Base-by-base conservation (phyloP, 2,113 vertebrate genomes). In the Pica pica region DNA sequence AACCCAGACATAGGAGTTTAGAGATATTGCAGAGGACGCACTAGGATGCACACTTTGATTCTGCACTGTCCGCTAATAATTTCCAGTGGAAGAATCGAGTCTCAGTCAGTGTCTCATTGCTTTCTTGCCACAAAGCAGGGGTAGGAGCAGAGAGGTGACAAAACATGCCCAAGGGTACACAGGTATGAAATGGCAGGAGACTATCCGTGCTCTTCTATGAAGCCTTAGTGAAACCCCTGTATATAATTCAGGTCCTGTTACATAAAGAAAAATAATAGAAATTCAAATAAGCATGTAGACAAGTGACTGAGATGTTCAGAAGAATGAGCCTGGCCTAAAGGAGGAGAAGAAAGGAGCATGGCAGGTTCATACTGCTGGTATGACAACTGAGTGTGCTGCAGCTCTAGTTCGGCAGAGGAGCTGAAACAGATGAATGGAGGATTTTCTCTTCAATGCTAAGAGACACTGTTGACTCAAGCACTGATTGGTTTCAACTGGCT, bases 1-100 rank as follows among this genome's bases (percentile, higher is more conserved):
- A 89, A 49, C 55, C 23, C 69, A 90, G 87, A 67, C 47, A 95
- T 41, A 73, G 82, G 47, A 85, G 70, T 83, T 95, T 2, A 79
- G 81, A 86, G 67, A 26, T 27, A 69, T 31, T 0, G 0, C 69
- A 81, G 76, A 89, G 59, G 63, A 87, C 0, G 1, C 0, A 0
- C 68, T 83, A 53, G 76, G 88, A 76, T 79, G 88, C 39, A 1
- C 88, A 59, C 49, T 87, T 23, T 80, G 60, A 53, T 95, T 82
- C 55, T 90, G 6, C 46, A 47, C 50, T 30, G 41, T 92, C 89
- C 84, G 69, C 82, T 94, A 55, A 91, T 84, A 87, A 94, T 94
- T 96, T 96, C 89, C 87, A 86, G n/a, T 33, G 83, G 80, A 92
- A 93, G 26, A 90, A 86, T 37, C 6, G 0, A 77, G 44, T 56